These are phyloP conservation scores for Achroia grisella DNA, from an alignment of 1,140 invertebrate species.

Conservation along the genomic window DNA sequence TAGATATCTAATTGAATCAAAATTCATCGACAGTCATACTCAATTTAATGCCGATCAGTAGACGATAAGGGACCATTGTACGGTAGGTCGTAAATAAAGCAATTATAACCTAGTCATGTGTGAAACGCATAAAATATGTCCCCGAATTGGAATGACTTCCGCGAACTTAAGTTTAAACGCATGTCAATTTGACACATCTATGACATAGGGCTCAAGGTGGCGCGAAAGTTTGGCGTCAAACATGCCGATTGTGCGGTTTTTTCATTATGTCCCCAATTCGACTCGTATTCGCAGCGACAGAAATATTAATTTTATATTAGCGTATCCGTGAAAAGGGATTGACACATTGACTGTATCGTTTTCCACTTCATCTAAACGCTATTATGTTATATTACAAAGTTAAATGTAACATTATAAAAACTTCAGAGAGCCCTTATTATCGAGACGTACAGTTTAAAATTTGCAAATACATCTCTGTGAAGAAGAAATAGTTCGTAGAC, in stretches of 20 bases:
- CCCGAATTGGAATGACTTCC: slow-evolving; percentile 34
- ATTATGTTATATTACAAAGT: slow-evolving; percentile 45
- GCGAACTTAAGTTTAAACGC: slow-evolving; percentile 18
- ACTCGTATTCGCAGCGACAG: slow-evolving; percentile 21
- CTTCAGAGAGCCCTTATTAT: not conserved
- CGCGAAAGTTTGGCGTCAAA: slow-evolving; percentile 26
- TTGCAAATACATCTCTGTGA: not conserved
- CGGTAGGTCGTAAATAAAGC: slow-evolving; percentile 24
- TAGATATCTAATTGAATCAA: slow-evolving; percentile 16
- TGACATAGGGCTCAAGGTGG: slow-evolving; percentile 9
- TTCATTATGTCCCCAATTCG: not conserved
- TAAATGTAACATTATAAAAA: slow-evolving; percentile 3
- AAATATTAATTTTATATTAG: slow-evolving; percentile 70
- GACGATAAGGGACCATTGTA: slow-evolving; percentile 29
- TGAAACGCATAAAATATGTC: slow-evolving; percentile 41
- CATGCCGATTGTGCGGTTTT: slow-evolving; percentile 10
- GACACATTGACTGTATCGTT: slow-evolving; percentile 63
- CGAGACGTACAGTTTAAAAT: slow-evolving; percentile 13
- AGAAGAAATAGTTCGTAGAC: slow-evolving; percentile 2
- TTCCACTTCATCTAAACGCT: slow-evolving; percentile 62
- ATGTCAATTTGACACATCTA: slow-evolving; percentile 4
- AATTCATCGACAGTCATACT: slow-evolving; percentile 26
- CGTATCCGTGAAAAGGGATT: slow-evolving; percentile 62
- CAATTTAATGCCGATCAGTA: slow-evolving; percentile 37
- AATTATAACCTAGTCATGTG: slow-evolving; percentile 48